Evolutionary conservation across 2,797 vertebrate genomes (phyloP).

Genomic region (Argya squamiceps): DNA sequence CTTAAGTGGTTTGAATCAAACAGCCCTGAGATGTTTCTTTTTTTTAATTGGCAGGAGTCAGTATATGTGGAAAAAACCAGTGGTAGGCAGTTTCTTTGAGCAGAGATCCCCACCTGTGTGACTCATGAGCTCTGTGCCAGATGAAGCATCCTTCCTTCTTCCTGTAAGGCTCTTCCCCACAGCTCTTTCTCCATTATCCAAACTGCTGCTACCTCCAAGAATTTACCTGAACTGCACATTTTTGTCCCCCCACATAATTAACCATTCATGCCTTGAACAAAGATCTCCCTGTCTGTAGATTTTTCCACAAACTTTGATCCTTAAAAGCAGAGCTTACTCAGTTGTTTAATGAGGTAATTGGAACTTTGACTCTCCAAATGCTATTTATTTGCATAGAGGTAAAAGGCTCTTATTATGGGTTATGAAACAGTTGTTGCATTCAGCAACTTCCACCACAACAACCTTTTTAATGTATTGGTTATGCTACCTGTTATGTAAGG

Average conservation of each 20-base stretch:
- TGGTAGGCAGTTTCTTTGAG: neutral
- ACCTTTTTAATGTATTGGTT: neutral
- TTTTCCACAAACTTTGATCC: neutral
- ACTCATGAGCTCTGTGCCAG: neutral
- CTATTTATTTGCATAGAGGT: neutral
- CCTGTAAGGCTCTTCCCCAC: neutral
- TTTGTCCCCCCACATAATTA: neutral
- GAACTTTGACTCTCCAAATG: neutral
- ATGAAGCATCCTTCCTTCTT: neutral
- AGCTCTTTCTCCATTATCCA: neutral
- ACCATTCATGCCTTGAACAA: rapidly evolving
- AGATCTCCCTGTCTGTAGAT: neutral
- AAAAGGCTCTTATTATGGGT: neutral
- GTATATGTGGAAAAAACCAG: neutral
- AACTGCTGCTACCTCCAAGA: neutral
- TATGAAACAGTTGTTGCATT: neutral
- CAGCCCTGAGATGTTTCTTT: neutral
- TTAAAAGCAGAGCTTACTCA: neutral
- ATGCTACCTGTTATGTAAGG: neutral
- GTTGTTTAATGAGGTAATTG: neutral
- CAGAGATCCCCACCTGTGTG: neutral
- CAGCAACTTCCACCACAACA: neutral
- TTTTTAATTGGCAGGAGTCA: neutral
- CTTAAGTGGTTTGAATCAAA: neutral
- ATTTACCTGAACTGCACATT: neutral